Evolutionary conservation across 1,140 invertebrate genomes (phyloP), one percentile per base, ranked within the genome.

Genomic region (Asobara japonica): DNA sequence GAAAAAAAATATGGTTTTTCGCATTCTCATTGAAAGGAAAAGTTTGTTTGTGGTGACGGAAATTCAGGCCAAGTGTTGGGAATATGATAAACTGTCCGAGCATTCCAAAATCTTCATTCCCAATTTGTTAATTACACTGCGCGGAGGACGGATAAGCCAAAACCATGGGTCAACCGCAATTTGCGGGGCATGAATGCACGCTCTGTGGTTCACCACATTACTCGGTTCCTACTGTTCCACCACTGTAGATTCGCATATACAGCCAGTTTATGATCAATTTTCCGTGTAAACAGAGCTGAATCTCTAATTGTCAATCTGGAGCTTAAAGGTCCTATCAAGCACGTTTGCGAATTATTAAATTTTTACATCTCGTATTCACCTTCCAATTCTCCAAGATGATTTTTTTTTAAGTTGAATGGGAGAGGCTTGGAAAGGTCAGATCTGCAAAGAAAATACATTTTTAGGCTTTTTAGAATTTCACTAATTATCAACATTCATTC

Each of bases 141-240:
- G 22, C 20, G 11, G 20, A 51, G 51, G 25, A 56, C 51, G 51
- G 51, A 56, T 56, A 22, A 56, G 51, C 51, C 51, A 27, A 56
- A 56, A 56, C 51, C 51, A 56, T 56, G 51, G 51, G 51, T 56
- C 51, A 56, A 56, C 51, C 51, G 22, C 51, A 56, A 56, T 56
- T 56, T 56, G 51, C 51, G 51, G 22, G 51, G 51, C 51, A 56
- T 22, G 51, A 56, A 18, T 25, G 51, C 20, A 22, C 51, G 51
- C 22, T 25, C 51, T 56, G 51, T 56, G 51, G 51, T 56, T 56
- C 25, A 56, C 51, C 51, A 56, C 18, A 56, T 56, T 56, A 56
- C 51, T 56, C 51, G 51, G 51, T 56, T 56, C 22, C 51, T 56
- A 56, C 51, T 56, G 51, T 56, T 25, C 13, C 51, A 56, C 51